A percentile compares a stretch with the other conserved stretches of the same genome.
Conservation (phyloP, 2,797 vertebrate genomes). For the Synanceia verrucosa region DNA sequence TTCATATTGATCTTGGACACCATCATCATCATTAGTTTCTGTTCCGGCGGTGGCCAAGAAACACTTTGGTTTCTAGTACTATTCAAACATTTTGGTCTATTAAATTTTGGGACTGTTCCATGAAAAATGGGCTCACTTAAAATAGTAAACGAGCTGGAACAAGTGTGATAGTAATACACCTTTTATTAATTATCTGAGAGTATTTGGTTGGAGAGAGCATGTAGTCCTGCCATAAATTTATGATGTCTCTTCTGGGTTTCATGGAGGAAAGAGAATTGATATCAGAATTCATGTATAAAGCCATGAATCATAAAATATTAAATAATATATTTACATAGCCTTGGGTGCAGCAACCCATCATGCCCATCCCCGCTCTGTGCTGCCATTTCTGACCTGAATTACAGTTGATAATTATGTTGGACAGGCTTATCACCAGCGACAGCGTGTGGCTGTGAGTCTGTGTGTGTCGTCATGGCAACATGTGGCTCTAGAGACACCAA, state of each 20-base stretch:
- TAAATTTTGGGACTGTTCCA: not conserved
- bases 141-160: not conserved
- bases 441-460: not conserved
- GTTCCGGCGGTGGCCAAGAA: not conserved
- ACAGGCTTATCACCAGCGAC: slow-evolving; percentile 39
- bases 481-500: not conserved
- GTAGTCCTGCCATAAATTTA: slow-evolving; percentile 37
- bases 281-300: slow-evolving; percentile 54
- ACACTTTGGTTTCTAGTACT: slow-evolving; percentile 8
- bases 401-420: slow-evolving; percentile 57
- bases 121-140: slow-evolving; percentile 1
- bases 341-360: slow-evolving; percentile 43
- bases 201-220: slow-evolving; percentile 17
- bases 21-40: slow-evolving; percentile 10
- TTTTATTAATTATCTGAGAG: slow-evolving; percentile 32
- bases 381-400: slow-evolving; percentile 54
- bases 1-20: slow-evolving; percentile 20
- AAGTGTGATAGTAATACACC: not conserved
- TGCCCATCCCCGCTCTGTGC: slow-evolving; percentile 16
- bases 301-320: slow-evolving; percentile 61
- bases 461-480: not conserved
- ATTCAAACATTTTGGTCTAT: slow-evolving; percentile 10
- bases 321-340: slow-evolving; percentile 66
- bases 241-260: slow-evolving; percentile 45
- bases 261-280: slow-evolving; percentile 48